Evolutionary conservation across 2,113 vertebrate species (phyloP).

Genomic region (Alectura lathami): DNA sequence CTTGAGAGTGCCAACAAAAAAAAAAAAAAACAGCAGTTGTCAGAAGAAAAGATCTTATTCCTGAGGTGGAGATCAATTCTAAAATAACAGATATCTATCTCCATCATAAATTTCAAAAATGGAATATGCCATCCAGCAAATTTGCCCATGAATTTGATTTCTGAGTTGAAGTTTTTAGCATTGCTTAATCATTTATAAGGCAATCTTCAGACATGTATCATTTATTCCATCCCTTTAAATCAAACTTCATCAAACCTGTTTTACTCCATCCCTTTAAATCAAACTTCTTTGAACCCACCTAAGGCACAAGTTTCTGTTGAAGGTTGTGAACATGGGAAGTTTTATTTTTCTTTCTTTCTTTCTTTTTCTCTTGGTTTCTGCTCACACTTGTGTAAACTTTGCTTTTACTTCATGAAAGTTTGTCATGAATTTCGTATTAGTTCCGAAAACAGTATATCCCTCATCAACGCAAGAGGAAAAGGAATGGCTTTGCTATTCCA

Average conservation of each 20-base stretch:
- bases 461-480: not conserved
- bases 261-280: slow-evolving; percentile 16
- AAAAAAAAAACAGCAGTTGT: slow-evolving; percentile 21
- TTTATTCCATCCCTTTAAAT: slow-evolving; percentile 66
- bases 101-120: slow-evolving; percentile 67
- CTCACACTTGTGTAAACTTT: not conserved
- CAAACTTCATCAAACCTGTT: slow-evolving; percentile 41
- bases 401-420: not conserved
- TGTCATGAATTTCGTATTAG: not conserved
- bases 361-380: not conserved
- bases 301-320: not conserved
- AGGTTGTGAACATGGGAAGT: not conserved
- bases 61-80: slow-evolving; percentile 44
- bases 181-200: slow-evolving; percentile 69
- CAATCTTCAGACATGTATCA: slow-evolving; percentile 69
- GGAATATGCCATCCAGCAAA: slow-evolving; percentile 62
- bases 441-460: slow-evolving; percentile 1
- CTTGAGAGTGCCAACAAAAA: not conserved
- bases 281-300: slow-evolving; percentile 23
- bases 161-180: slow-evolving; percentile 67
- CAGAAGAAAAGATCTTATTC: slow-evolving; percentile 34
- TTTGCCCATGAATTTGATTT: slow-evolving; percentile 54
- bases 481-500: not conserved
- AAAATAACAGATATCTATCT: slow-evolving; percentile 70
- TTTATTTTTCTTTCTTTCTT: not conserved